Base-by-base conservation (phyloP, 2,888 invertebrate genomes). In the Noctua pronuba region DNA sequence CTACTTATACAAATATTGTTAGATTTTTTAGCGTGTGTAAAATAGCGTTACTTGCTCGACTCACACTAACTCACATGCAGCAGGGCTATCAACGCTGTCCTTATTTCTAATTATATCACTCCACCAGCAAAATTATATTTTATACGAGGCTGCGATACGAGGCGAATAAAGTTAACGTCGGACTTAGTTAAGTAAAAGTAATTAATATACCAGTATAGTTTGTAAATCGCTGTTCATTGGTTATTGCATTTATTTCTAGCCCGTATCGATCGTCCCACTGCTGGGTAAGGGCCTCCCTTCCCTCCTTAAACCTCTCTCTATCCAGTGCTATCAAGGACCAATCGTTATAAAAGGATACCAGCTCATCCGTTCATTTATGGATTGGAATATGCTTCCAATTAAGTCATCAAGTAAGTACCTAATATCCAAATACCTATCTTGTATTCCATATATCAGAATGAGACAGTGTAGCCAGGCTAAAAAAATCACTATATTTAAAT, bases 71-170 rank as follows among this genome's bases (percentile, higher is more conserved):
- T 73, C 62, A 67, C 80, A 80, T 74, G 71, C 71, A 73, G 16
- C 11, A 49, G 10, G 28, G 67, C 49, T 41, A 73, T 81, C 49
- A 81, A 49, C 46, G 52, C 70, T 64, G 77, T 46, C 70, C 49
- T 60, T 65, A 76, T 80, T 80, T 69, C 46, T 81, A 77, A 77
- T 77, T 71, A 73, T 74, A 77, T 71, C 64, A 67, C 70, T 77
- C 31, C 38, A 68, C 31, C 64, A 55, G 38, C 60, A 66, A 69
- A 70, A 64, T 58, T 49, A 35, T 41, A 77, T 79, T 77, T 35
- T 21, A 79, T 58, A 71, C 64, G 4, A 28, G 49, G 24, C 55
- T 41, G 21, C 7, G 38, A 79, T 55, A 70, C 58, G 5, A 44
- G 31, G 28, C 35, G 21, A 62, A 70, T 73, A 58, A 62, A 79